Percentiles rank a stretch among this genome's conserved stretches.
Evolutionary conservation across 2,797 vertebrate genomes (phyloP).

Genomic region (Thalassophryne amazonica): DNA sequence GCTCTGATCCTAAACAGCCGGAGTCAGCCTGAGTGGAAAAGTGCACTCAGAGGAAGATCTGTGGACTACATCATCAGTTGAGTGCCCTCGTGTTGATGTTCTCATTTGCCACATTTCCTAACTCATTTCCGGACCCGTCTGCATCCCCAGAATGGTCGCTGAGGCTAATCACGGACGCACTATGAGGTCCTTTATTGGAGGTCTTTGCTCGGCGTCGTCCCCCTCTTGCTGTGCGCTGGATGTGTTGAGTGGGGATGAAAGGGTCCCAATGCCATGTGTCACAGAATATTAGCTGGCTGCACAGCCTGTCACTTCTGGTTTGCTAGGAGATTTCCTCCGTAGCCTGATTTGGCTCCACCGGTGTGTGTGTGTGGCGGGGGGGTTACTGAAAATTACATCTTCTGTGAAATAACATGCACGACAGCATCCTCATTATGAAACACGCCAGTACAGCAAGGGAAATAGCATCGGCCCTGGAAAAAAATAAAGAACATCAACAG

Average conservation of each 20-base stretch:
- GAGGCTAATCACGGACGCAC: slow-evolving; percentile 40
- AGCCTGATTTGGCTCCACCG: slow-evolving; percentile 30
- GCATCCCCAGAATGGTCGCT: slow-evolving; percentile 31
- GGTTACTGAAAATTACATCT: slow-evolving; percentile 66
- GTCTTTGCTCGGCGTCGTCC: slow-evolving; percentile 44
- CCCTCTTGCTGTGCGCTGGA: slow-evolving; percentile 51
- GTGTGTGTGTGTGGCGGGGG: slow-evolving; percentile 1
- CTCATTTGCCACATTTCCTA: slow-evolving; percentile 49
- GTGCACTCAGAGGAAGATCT: slow-evolving; percentile 17
- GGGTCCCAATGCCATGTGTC: slow-evolving; percentile 70
- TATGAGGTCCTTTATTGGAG: slow-evolving; percentile 38
- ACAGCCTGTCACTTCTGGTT: slow-evolving; percentile 75
- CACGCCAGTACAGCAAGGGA: slow-evolving; percentile 23
- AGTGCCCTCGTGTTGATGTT: slow-evolving; percentile 53
- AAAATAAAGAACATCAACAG: slow-evolving; percentile 38
- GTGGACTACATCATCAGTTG: slow-evolving; percentile 45
- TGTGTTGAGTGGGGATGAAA: slow-evolving; percentile 71
- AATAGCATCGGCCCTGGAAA: slow-evolving; percentile 8
- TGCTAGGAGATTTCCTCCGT: slow-evolving; percentile 50
- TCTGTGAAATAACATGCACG: slow-evolving; percentile 60
- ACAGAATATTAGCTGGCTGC: slow-evolving; percentile 66
- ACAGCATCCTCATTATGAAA: slow-evolving; percentile 58
- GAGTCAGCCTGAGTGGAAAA: slow-evolving; percentile 23
- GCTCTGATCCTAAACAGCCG: slow-evolving; percentile 31
- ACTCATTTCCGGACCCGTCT: slow-evolving; percentile 65